Base-by-base conservation (phyloP, 2,888 invertebrate species). In the Drosophila anceps region DNA sequence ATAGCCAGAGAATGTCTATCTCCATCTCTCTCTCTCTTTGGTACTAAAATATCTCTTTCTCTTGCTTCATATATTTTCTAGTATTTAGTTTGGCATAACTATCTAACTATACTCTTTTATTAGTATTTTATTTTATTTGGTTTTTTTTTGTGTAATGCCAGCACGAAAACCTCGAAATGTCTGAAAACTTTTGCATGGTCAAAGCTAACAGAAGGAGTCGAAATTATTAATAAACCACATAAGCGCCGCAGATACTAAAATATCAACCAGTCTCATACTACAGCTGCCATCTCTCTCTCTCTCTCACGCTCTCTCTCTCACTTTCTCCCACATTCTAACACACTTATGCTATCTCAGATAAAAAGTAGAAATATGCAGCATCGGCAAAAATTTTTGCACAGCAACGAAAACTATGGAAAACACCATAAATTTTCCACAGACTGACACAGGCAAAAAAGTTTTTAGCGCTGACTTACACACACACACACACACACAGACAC, bases 171-270 rank as follows among this genome's bases (percentile, higher is more conserved):
- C 57, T 29, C 54, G 64, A 13, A 64, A 50, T 27, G 70, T 70
- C 65, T 70, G 61, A 48, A 60, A 65, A 66, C 59, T 75, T 73
- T 63, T 57, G 51, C 57, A 60, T 48, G 63, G 65, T 53, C 71
- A 67, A 66, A 70, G 66, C 74, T 61, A 65, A 35, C 61, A 59
- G 58, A 50, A 44, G 59, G 62, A 75, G 82, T 62, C 51, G 37
- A 84, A 84, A 82, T 79, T 84, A 79, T 87, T 84, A 82, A 79
- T 84, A 83, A 84, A 79, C 88, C 88, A 69, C 83, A 88, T 69
- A 62, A 58, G 73, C 78, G 41, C 20, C 24, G 50, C 51, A 51
- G 46, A 50, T 44, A 51, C 33, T 55, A 31, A 64, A 73, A 64
- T 54, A 73, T 62, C 39, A 63, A 69, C 55, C 78, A 50, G 61